Percentiles rank a stretch among this genome's conserved stretches.
phyloP scores from a whole-genome alignment of 1,140 invertebrate species.

The Wiebesia pumilae region DNA sequence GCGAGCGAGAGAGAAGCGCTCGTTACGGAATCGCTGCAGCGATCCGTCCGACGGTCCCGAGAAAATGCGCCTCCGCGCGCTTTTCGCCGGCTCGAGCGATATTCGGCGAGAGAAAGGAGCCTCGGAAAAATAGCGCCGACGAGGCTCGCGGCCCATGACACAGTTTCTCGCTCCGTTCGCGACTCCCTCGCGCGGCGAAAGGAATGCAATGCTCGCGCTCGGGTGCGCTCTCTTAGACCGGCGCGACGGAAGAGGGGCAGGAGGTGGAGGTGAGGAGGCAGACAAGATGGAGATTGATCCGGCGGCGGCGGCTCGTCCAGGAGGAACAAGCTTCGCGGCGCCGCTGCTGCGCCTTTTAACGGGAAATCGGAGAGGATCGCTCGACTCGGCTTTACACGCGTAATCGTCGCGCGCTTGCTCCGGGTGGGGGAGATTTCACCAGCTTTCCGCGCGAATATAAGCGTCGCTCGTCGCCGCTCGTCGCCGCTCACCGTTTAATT shows the following conservation, averaged over 20 bases:
- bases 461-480: too few species aligned
- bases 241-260: constrained; percentile 31
- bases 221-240: constrained; percentile 1
- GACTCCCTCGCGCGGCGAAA: constrained; percentile 53
- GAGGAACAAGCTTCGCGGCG: background rate
- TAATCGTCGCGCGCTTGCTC: too few species aligned
- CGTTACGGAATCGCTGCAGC: too few species aligned
- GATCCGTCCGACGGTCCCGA: too few species aligned
- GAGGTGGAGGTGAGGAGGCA: constrained; percentile 10
- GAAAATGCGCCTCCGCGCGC: background rate
- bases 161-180: constrained; percentile 62
- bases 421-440: too few species aligned
- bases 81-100: background rate
- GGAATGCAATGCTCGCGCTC: constrained; percentile 44
- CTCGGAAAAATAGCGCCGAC: constrained; percentile 37
- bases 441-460: too few species aligned
- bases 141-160: constrained; percentile 61
- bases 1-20: too few species aligned
- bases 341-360: too few species aligned
- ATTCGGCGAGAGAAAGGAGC: constrained; percentile 37
- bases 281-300: constrained; percentile 47
- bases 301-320: background rate
- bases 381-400: too few species aligned
- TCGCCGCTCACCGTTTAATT: too few species aligned
- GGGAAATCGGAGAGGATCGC: too few species aligned